Evolutionary conservation across 92 coral and sea anemone species (phyloP), one percentile per base, ranked within the genome.

Genomic region (Heliopora coerulea): DNA sequence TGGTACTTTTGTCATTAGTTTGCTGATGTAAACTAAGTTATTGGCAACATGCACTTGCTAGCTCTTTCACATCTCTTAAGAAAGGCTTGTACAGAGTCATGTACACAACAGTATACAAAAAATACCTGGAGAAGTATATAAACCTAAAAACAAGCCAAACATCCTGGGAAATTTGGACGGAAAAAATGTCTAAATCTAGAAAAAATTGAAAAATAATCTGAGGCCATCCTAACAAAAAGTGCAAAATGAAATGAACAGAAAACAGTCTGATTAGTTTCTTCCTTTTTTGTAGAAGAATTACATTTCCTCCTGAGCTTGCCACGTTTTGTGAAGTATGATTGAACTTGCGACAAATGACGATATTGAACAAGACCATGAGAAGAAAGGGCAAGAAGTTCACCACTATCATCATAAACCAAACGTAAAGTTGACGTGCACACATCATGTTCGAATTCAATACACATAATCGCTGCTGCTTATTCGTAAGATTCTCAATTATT

Each of bases 251-350:
- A 67, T 89, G 29, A 9, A 60, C 48, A 10, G 86, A 62, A 30
- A 89, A 49, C 90, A 83, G 60, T 32, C 66, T 59, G 5, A 84
- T 79, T 68, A 82, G 78, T 32, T 67, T 62, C 40, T 68, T 85
- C 58, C 97, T 77, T 59, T 83, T 92, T 65, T 78, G 80, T 48
- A 69, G 74, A 28, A 92, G 91, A 39, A 92, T 74, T n/a, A 86
- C 93, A 61, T 82, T 89, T 33, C 97, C 97, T 31, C 97, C 97
- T 37, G 97, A 92, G 2, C 85, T 64, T 18, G 91, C 74, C 17
- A 88, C 78, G 0, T 70, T 52, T n/a, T 33, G 24, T 50, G 77
- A 70, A 31, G 23, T 29, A 27, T 7, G 58, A 35, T 54, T 7
- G 32, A 70, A 63, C 32, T 33, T 52, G 2, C 30, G 48, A 18